phyloP scores from a whole-genome alignment of 2,888 invertebrate species.

The Drosophila ustulata region DNA sequence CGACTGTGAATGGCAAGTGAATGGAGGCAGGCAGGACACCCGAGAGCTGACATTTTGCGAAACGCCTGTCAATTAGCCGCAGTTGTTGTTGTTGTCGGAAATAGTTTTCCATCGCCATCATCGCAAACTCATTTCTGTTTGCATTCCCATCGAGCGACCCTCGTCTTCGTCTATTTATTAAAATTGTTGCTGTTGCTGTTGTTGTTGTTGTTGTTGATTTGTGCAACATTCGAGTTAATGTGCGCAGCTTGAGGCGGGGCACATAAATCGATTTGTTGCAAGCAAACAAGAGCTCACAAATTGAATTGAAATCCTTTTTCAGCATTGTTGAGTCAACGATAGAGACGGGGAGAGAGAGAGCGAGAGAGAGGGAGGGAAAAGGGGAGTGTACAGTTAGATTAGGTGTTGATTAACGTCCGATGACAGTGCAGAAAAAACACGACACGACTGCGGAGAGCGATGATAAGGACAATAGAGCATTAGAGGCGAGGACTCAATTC shows the following conservation, averaged over 20 bases:
- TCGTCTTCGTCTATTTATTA: conserved; percentile 40
- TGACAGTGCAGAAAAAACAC: conserved; percentile 23
- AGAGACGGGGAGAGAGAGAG: neutral
- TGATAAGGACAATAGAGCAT: neutral
- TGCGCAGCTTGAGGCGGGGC: conserved; percentile 6
- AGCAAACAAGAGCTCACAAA: conserved; percentile 23
- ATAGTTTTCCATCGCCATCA: conserved; percentile 10
- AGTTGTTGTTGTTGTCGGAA: conserved; percentile 25
- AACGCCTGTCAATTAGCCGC: conserved; percentile 53
- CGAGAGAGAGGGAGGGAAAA: conserved; percentile 2
- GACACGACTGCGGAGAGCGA: neutral
- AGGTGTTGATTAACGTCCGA: conserved; percentile 36
- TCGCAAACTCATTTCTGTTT: conserved; percentile 45
- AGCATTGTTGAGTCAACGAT: conserved; percentile 43
- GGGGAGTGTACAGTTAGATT: neutral
- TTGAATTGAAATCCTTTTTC: conserved; percentile 10
- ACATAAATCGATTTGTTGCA: conserved; percentile 47
- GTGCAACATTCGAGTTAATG: conserved; percentile 40
- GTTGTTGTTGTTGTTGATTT: conserved; percentile 33
- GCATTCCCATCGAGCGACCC: conserved; percentile 39
- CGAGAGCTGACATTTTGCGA: conserved; percentile 5
- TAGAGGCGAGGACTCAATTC: neutral
- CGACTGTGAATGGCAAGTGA: conserved; percentile 4
- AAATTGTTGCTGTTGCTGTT: conserved; percentile 16
- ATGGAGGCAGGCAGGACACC: conserved; percentile 2